phyloP scores from a whole-genome alignment of 2,113 vertebrate species.

The Orthonyx spaldingii region DNA sequence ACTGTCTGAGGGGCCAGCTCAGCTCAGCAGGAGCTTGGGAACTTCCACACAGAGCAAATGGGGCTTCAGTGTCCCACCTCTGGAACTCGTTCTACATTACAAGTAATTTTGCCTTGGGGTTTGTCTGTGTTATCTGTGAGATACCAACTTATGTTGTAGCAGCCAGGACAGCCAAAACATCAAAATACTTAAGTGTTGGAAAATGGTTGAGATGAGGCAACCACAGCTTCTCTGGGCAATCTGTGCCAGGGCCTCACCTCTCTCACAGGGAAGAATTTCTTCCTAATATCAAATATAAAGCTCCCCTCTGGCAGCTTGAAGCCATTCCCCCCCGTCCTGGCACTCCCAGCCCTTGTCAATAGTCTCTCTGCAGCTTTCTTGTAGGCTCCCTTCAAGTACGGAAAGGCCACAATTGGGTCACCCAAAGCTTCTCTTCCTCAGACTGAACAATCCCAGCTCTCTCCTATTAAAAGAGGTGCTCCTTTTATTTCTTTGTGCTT shows the following conservation, averaged over 20 bases:
- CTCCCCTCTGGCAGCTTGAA: neutral
- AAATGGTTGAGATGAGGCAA: neutral
- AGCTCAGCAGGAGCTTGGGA: neutral
- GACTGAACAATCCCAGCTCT: neutral
- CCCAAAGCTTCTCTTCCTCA: neutral
- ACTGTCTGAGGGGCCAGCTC: neutral
- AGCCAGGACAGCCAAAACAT: neutral
- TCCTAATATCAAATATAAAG: no score
- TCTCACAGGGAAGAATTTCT: neutral
- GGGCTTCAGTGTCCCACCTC: neutral
- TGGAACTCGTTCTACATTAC: rapidly evolving
- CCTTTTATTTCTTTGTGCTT: neutral
- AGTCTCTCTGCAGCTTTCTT: neutral
- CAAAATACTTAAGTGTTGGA: neutral
- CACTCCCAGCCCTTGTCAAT: neutral
- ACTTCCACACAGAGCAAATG: neutral
- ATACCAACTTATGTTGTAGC: neutral
- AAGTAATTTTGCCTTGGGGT: neutral
- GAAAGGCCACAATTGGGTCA: neutral
- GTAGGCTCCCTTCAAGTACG: neutral
- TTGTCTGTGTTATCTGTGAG: neutral
- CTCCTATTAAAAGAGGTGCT: neutral
- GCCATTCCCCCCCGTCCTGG: neutral
- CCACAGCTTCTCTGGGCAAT: neutral
- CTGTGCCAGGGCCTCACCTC: neutral